Evolutionary conservation across 1,140 invertebrate genomes (phyloP).

Genomic region (Campoletis sonorensis): DNA sequence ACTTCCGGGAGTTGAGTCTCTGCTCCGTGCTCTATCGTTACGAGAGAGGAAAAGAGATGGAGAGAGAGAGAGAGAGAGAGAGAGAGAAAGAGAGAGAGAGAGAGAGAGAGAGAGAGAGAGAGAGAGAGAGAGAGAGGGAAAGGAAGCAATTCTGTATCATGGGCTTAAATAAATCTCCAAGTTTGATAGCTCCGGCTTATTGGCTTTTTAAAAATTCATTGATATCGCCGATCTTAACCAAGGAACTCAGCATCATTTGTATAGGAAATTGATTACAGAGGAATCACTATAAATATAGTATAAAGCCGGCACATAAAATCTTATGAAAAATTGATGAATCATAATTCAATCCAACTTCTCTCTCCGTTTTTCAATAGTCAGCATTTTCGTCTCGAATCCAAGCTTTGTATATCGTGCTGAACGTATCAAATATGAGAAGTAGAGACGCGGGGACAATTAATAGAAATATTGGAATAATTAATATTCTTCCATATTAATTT

Average conservation of each 20-base stretch:
- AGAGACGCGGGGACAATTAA: no score
- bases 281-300: background rate
- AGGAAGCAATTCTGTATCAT: conserved; percentile 17
- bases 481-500: no score
- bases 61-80: background rate
- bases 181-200: background rate
- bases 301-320: background rate
- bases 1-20: conserved; percentile 36
- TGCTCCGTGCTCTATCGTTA: conserved; percentile 9
- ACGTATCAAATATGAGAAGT: no score
- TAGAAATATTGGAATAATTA: no score
- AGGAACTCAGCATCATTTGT: no score
- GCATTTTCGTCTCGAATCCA: no score
- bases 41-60: no score
- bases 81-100: background rate
- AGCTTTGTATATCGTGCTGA: no score
- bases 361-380: no score
- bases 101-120: background rate
- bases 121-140: background rate
- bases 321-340: no score
- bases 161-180: background rate
- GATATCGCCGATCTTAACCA: background rate
- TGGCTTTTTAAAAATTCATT: conserved; percentile 18
- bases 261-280: background rate
- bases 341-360: no score